These are phyloP conservation scores for Myrmophylax atrothorax DNA, from an alignment of 2,113 vertebrate genomes.

Conservation along the genomic window DNA sequence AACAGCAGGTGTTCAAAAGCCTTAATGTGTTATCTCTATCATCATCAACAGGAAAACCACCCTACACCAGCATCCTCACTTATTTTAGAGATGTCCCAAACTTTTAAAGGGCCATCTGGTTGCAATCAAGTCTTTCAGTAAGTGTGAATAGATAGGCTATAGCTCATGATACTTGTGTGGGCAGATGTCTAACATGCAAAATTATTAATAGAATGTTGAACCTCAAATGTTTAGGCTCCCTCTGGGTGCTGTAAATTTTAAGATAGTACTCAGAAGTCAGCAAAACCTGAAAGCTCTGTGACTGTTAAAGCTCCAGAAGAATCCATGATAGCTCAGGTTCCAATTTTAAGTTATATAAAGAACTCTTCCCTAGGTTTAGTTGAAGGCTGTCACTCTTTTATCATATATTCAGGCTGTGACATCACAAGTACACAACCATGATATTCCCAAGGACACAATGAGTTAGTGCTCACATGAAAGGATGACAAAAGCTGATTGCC, in stretches of 20 bases:
- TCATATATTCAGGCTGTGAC: neutral
- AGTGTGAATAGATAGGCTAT: neutral
- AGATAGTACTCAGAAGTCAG: neutral
- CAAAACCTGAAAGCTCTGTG: neutral
- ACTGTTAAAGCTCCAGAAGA: neutral
- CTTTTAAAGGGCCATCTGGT: conserved; percentile 4
- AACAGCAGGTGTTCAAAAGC: conserved; percentile 11
- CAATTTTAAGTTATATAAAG: neutral
- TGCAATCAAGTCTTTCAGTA: neutral
- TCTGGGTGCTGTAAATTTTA: neutral
- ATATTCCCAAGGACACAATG: neutral
- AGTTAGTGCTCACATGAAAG: neutral
- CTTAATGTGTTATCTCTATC: neutral
- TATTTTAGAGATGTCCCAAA: neutral
- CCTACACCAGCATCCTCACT: neutral
- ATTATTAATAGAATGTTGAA: neutral
- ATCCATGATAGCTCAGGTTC: neutral
- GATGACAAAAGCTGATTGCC: neutral
- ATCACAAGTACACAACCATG: neutral
- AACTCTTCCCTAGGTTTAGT: neutral
- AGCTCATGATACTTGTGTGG: neutral
- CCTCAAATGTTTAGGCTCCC: neutral
- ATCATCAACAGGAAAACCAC: neutral
- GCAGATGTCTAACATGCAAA: neutral
- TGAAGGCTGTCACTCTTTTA: neutral